Base-by-base conservation (phyloP, 1,140 invertebrate species). In the Drosophila pruinosa region DNA sequence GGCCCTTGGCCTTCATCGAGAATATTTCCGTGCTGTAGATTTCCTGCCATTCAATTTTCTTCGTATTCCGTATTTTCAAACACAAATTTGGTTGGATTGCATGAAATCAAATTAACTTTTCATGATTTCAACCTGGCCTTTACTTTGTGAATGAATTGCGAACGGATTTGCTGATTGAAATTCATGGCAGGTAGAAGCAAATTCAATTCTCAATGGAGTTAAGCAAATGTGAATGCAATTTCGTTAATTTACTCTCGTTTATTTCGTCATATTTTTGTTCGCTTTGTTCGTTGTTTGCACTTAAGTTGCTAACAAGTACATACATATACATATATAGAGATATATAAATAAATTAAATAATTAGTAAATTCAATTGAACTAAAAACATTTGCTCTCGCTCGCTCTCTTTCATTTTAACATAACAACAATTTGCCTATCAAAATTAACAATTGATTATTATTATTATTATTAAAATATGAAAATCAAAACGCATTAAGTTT, bases 281-380 rank as follows among this genome's bases (percentile, higher is more conserved):
- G 70, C 47, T 72, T 81, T 59, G 62, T 75, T 85, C 68, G 68
- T 77, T 78, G 26, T 38, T 67, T 54, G 56, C 54, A 43, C 70
- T 73, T 73, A 69, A 38, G 22, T 48, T 12, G 43, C 77, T 79
- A 75, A 79, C 75, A 78, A 80, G 61, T 79, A 26, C 21, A 43
- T 5, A 53, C 43, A 72, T 45, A 69, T 72, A 71, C 31, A 61
- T 56, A 72, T 57, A 73, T 36, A 72, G 56, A 62, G 17, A 36
- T 14, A 41, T 72, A 72, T 80, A 75, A 79, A 67, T 65, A 74
- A 73, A 63, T 75, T 88, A 62, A 58, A 65, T 73, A 78, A 78
- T 82, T 81, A 75, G 75, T 89, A 89, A 89, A 78, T 89, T 89
- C 85, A 89, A 89, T 89, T 89, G 75, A 89, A 89, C 86, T 89